Base-by-base conservation (phyloP, 2,797 vertebrate species). In the Periophthalmus magnuspinnatus region DNA sequence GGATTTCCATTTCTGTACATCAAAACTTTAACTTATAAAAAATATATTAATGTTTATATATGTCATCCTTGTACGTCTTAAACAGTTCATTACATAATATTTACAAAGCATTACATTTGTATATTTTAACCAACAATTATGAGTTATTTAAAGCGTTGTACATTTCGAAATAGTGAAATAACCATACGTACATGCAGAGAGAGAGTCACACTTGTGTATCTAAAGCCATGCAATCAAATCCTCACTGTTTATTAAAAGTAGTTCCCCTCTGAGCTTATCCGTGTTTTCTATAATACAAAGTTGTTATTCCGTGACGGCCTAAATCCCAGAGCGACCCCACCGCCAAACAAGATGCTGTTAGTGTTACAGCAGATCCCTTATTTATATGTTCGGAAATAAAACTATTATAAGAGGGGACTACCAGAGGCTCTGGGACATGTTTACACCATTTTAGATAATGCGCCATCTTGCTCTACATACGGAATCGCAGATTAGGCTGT, bases 401-500 rank as follows among this genome's bases (percentile, higher is more conserved):
- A 91, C 90, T 87, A 84, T 91, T 91, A 91, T 86, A 86, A 86
- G 80, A 81, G 50, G 82, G 73, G 83, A 86, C 86, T 88, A 81
- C 88, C 83, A 88, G 81, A 85, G 89, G 88, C 90, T 90, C 90
- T 91, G 86, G 83, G 90, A 91, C 85, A 90, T 92, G 90, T 92
- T 93, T 91, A 92, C 92, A 93, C 88, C 86, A 75, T 89, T 86
- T 91, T 88, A 86, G 83, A 92, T 91, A 91, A 89, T 88, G 83
- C 86, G 70, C 34, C 65, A 77, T 70, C 88, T 92, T 92, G 92
- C 91, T 91, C 89, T 88, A 90, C 93, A 93, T 87, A 89, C 86
- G 80, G 83, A 90, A 92, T 90, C 84, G 65, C 85, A 91, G 91
- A 92, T 93, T 93, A 93, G 86, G 85, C 79, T 88, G 85, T 87